These are phyloP conservation scores for Rhagium mordax DNA, from an alignment of 2,888 invertebrate species.

Conservation along the genomic window DNA sequence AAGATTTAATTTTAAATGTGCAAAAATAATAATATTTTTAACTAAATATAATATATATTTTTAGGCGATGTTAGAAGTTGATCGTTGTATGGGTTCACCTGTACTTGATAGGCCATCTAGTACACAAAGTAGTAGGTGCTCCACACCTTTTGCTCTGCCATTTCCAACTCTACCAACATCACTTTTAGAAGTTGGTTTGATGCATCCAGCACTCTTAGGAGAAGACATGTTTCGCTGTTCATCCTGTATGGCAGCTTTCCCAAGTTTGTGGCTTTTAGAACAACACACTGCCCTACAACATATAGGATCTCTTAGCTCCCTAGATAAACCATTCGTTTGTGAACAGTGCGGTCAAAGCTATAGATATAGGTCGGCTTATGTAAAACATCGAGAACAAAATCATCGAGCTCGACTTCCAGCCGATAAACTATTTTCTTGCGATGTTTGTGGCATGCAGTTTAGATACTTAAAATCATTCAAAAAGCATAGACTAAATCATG, in stretches of 20 bases:
- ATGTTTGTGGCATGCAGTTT: slow-evolving; percentile 94
- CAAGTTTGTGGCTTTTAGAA: slow-evolving; percentile 89
- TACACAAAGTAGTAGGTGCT: slow-evolving; percentile 70
- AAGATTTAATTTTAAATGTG: too few species aligned
- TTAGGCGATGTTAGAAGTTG: slow-evolving; percentile 68
- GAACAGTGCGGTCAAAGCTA: slow-evolving; percentile 94
- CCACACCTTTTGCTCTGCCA: slow-evolving; percentile 74
- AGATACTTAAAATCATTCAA: slow-evolving; percentile 91
- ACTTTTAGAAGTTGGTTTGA: slow-evolving; percentile 72
- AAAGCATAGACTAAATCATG: slow-evolving; percentile 90
- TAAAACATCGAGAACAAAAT: slow-evolving; percentile 90
- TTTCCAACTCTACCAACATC: slow-evolving; percentile 73
- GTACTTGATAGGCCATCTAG: slow-evolving; percentile 67
- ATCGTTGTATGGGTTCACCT: slow-evolving; percentile 69
- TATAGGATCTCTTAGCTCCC: slow-evolving; percentile 73
- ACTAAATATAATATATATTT: slow-evolving; percentile 22
- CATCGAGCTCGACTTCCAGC: slow-evolving; percentile 90
- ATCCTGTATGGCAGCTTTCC: slow-evolving; percentile 89
- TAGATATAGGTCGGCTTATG: slow-evolving; percentile 86
- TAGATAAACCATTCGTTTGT: slow-evolving; percentile 92
- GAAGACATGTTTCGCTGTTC: slow-evolving; percentile 75
- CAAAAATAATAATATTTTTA: neutral
- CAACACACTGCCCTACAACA: slow-evolving; percentile 90
- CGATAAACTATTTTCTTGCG: slow-evolving; percentile 91
- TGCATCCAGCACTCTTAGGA: slow-evolving; percentile 70